Percentiles rank a stretch among this genome's conserved stretches.
These are phyloP conservation scores for Gambelia wislizenii DNA, from an alignment of 2,797 vertebrate genomes.

Conservation along the genomic window DNA sequence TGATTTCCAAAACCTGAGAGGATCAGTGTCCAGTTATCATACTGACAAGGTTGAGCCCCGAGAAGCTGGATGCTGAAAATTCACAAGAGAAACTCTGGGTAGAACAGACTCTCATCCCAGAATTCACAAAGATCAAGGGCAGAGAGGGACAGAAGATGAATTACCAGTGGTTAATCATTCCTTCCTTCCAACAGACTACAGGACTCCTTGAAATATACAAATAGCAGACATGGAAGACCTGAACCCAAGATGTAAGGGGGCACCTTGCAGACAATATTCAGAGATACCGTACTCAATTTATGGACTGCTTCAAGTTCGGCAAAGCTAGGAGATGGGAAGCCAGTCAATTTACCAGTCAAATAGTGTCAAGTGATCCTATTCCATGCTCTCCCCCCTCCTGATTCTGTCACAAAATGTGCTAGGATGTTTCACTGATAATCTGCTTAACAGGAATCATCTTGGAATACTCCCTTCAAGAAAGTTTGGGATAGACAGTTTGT, in stretches of 20 bases:
- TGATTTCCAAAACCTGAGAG: conserved; percentile 1
- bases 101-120: neutral
- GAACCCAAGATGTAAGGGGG: no score
- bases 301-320: neutral
- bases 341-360: neutral
- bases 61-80: neutral
- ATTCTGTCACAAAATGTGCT: neutral
- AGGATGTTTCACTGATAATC: neutral
- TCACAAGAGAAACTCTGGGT: neutral
- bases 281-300: neutral
- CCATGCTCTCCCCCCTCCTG: neutral
- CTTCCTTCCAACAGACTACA: neutral
- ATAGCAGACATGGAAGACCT: neutral
- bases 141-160: neutral
- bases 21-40: neutral
- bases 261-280: neutral
- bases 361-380: neutral
- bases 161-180: neutral
- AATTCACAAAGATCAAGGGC: neutral
- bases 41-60: neutral
- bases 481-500: no score
- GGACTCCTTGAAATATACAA: neutral
- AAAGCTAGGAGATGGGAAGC: neutral
- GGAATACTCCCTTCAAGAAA: neutral
- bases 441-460: neutral